Evolutionary conservation across 2,888 invertebrate genomes (phyloP).

Genomic region (Cylindroiulus punctatus): DNA sequence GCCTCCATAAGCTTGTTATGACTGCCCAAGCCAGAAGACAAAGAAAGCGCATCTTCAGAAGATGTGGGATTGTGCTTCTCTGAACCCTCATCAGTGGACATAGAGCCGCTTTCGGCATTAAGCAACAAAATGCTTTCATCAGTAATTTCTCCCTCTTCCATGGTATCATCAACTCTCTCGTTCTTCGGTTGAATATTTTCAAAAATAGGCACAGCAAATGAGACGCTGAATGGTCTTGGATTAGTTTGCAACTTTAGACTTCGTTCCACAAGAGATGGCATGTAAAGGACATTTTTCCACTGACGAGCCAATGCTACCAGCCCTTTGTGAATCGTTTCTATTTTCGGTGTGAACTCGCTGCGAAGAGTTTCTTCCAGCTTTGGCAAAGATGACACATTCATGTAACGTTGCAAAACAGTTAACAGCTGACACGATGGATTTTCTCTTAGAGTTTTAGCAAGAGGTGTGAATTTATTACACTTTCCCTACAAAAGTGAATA

Average conservation of each 20-base stretch:
- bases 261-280: constrained; percentile 87
- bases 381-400: constrained; percentile 72
- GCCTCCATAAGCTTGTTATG: constrained; percentile 57
- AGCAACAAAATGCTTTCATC: constrained; percentile 79
- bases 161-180: constrained; percentile 59
- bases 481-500: constrained; percentile 75
- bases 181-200: constrained; percentile 60
- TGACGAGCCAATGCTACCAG: constrained; percentile 95
- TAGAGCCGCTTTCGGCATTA: constrained; percentile 68
- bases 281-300: constrained; percentile 96
- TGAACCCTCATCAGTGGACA: constrained; percentile 57
- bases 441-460: constrained; percentile 90
- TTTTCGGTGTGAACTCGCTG: constrained; percentile 83
- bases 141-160: constrained; percentile 67
- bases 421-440: constrained; percentile 96
- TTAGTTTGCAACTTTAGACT: constrained; percentile 77
- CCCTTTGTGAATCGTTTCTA: constrained; percentile 91
- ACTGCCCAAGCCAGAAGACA: constrained; percentile 39
- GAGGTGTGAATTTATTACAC: constrained; percentile 85
- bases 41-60: constrained; percentile 55
- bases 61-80: constrained; percentile 54
- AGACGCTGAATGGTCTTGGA: constrained; percentile 76
- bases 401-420: constrained; percentile 85
- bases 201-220: constrained; percentile 76
- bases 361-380: constrained; percentile 85